Conservation (phyloP, 2,113 vertebrate genomes). For the Silurus asotus region DNA sequence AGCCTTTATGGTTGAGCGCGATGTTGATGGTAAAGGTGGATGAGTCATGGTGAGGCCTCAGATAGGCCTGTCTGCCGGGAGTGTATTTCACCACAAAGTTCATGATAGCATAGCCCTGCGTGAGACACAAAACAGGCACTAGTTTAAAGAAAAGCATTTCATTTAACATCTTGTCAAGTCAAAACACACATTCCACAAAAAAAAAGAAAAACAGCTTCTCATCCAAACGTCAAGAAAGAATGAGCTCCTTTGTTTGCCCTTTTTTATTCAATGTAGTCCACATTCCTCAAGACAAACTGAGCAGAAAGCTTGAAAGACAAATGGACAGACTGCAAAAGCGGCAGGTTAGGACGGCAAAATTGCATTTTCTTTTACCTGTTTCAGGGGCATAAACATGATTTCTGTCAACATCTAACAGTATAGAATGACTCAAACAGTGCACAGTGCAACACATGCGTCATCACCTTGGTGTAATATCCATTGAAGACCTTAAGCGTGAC, state of each 20-base stretch:
- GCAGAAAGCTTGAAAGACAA: background rate
- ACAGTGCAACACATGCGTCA: background rate
- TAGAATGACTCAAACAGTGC: background rate
- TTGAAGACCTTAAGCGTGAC: constrained; percentile 95
- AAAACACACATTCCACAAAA: constrained; percentile 10
- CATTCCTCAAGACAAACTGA: constrained; percentile 42
- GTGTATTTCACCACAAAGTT: constrained; percentile 99
- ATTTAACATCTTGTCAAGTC: background rate
- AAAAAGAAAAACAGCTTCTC: background rate
- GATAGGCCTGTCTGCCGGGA: constrained; percentile 82
- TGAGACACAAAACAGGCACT: constrained; percentile 13
- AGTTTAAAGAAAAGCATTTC: constrained; percentile 14
- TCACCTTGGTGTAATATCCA: constrained; percentile 96
- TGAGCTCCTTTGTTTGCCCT: constrained; percentile 9
- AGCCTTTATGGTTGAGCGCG: constrained; percentile 90
- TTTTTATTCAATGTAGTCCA: background rate
- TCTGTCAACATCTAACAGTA: background rate
- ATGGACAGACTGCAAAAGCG: background rate
- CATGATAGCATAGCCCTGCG: constrained; percentile 85
- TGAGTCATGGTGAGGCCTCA: constrained; percentile 94
- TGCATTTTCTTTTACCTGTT: background rate
- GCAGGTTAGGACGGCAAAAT: background rate
- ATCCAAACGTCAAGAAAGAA: background rate
- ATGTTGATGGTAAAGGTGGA: constrained; percentile 98
- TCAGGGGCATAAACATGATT: constrained; percentile 16